phyloP scores from a whole-genome alignment of 2,888 invertebrate species.

The Stenodema calcarata region DNA sequence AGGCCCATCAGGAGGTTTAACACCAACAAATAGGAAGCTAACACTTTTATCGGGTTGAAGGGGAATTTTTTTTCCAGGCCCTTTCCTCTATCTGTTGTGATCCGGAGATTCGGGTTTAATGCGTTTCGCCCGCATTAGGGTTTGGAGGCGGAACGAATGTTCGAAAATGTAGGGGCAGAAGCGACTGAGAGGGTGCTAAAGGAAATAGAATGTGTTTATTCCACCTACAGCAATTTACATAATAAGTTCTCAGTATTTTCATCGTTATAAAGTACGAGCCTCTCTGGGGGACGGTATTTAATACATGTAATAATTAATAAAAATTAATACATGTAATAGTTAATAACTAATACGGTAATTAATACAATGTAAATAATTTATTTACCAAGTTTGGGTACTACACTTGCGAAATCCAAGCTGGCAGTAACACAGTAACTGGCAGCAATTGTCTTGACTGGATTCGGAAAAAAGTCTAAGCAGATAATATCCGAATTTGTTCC shows the following conservation, averaged over 20 bases:
- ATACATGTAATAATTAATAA: no score
- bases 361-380: no score
- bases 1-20: constrained; percentile 31
- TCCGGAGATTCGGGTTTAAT: constrained; percentile 1
- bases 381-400: no score
- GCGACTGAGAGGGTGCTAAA: neutral
- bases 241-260: neutral
- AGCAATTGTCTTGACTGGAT: no score
- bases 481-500: no score
- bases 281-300: no score
- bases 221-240: neutral
- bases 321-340: no score
- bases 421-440: no score
- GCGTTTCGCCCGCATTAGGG: neutral
- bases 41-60: constrained; percentile 6
- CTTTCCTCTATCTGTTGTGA: neutral
- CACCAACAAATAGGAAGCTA: constrained; percentile 35
- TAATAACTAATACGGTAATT: no score
- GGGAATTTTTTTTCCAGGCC: neutral
- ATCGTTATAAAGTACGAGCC: no score
- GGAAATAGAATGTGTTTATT: neutral
- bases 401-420: no score
- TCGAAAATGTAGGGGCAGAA: neutral
- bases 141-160: neutral
- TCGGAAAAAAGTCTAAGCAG: no score